A percentile compares a stretch with the other conserved stretches of the same genome.
These are phyloP conservation scores for Aptenodytes forsteri DNA, from an alignment of 2,113 vertebrate species.

Conservation along the genomic window DNA sequence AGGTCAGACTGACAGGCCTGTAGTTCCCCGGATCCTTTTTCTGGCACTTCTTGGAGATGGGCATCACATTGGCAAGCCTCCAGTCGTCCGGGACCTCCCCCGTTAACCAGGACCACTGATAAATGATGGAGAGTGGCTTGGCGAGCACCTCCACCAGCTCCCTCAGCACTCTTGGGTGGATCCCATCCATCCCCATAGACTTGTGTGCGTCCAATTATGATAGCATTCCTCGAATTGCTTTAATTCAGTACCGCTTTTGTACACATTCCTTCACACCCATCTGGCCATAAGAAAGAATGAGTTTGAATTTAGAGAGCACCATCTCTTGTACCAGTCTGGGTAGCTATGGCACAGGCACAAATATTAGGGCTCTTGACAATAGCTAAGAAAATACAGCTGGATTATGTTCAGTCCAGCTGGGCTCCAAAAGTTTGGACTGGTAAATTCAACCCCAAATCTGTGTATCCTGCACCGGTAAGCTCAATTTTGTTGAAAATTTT, in stretches of 20 bases:
- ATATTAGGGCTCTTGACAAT: neutral
- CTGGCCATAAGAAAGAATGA: neutral
- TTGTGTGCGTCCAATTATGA: neutral
- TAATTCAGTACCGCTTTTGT: neutral
- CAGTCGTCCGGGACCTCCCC: too few relatives aligned
- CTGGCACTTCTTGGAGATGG: too few relatives aligned
- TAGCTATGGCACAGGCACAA: accelerated
- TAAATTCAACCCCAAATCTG: neutral
- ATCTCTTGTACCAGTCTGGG: neutral
- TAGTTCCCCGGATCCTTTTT: too few relatives aligned
- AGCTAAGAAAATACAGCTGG: neutral
- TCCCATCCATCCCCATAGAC: too few relatives aligned
- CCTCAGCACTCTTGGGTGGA: too few relatives aligned
- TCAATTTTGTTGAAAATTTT: neutral
- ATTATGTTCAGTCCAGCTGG: neutral
- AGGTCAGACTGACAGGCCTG: too few relatives aligned
- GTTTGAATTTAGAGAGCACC: neutral
- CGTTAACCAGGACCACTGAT: too few relatives aligned
- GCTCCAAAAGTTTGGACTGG: neutral
- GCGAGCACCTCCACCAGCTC: too few relatives aligned
- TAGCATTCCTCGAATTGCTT: neutral
- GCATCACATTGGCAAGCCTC: too few relatives aligned
- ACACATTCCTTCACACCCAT: neutral
- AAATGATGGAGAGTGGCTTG: too few relatives aligned
- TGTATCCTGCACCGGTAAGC: neutral